Evolutionary conservation across 2,888 invertebrate genomes (phyloP), one percentile per base, ranked within the genome.

Genomic region (Xanthorhoe spadicearia): DNA sequence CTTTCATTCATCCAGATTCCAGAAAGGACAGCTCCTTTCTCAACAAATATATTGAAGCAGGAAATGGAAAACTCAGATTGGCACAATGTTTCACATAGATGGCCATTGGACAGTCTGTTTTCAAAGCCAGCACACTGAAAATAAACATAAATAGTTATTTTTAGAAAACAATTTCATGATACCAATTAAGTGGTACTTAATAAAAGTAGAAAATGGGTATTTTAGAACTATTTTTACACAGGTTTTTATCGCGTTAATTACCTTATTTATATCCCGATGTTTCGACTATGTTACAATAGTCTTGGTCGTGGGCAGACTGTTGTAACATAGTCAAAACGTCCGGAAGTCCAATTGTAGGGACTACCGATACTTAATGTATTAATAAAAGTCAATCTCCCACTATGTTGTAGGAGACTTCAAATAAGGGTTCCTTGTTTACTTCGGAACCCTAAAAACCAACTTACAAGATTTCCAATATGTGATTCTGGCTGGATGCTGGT

Each of bases 1-100:
- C 89, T 91, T n/a, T 90, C 92, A 53, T 94, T 88, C 74, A 93
- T 93, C 93, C 94, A 95, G 74, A 90, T 88, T 13, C 94, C 95
- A 58, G 94, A 93, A 81, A 95, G 95, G 7, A 95, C 94, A 0
- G 94, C 90, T 76, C 94, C 94, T 83, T 95, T 95, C 18, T 94
- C 95, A 46, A 92, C 89, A 72, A 94, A 93, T 73, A 95, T 94
- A 52, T 94, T 94, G 71, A 95, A 94, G 77, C 96, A 96, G 8
- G 94, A 92, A 10, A 94, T 51, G n/a, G 69, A 78, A 10, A 94
- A 94, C 60, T 92, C 92, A 28, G 92, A 88, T 17, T 90, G 82
- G 80, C 96, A 96, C 15, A 96, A 79, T 0, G 94, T 94, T 15
- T 89, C 86, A 80, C 96, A 96, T n/a, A 96, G 82, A 68, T 94